Base-by-base conservation (phyloP, 2,113 vertebrate species). In the Corythaeola cristata region DNA sequence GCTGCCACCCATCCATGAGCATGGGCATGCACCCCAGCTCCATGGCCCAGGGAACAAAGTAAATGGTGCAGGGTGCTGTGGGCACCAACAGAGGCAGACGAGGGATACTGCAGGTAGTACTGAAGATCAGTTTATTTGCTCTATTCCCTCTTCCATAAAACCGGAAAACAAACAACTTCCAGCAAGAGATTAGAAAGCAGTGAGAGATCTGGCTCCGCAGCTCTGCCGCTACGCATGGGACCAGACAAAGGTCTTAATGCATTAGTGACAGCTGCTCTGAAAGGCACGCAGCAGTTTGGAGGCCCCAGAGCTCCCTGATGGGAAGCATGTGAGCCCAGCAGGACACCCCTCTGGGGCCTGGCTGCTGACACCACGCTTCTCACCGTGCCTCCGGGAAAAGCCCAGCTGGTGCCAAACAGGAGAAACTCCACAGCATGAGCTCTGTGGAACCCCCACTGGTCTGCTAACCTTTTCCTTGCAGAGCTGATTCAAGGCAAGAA, bases 111-210 rank as follows among this genome's bases (percentile, higher is more conserved):
- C 68, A 69, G n/a, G 30, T 82, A 85, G 52, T 69, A 58, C 39
- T 93, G 84, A 90, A 85, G 63, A 93, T 77, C 78, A 75, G 53
- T 97, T 97, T 97, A 97, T 97, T 97, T 35, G 19, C 41, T 89
- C 12, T 64, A 85, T 26, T 90, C 67, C 52, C 56, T 73, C 90
- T 64, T 78, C 90, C 90, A 63, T 6, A 63, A 76, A 89, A 85
- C 71, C 67, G 72, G 77, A 73, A 76, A 73, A 63, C 59, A 85
- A 53, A 30, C 59, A 78, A 49, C 50, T 87, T 89, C 75, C 84
- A 88, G 84, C 81, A 92, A 75, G 66, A 93, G 78, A 85, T 10
- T 27, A 83, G 71, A 89, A 91, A 96, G 91, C 94, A 89, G 87
- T 52, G 73, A 86, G 72, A 88, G 62, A 62, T 44, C 28, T 60